A percentile compares a stretch with the other conserved stretches of the same genome.
Conservation (phyloP, 2,888 invertebrate species). For the Barypeithes pellucidus region DNA sequence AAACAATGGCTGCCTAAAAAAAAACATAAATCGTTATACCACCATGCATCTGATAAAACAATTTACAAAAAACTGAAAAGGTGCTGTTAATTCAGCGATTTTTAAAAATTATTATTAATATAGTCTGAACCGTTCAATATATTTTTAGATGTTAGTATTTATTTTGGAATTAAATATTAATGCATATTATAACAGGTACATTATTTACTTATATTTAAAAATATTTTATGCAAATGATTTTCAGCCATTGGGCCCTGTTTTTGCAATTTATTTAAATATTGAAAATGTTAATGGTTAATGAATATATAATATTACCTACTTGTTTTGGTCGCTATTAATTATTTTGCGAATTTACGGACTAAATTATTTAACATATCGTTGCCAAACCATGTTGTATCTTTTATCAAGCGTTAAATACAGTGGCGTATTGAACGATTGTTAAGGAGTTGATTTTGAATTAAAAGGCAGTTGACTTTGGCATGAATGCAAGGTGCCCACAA, state of each 20-base stretch:
- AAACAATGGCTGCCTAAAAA: too few species aligned
- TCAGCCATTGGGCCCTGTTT: slow-evolving; percentile 3
- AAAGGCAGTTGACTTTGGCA: too few species aligned
- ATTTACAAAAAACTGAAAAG: too few species aligned
- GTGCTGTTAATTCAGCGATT: too few species aligned
- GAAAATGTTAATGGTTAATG: slow-evolving; percentile 42
- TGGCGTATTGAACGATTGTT: not conserved
- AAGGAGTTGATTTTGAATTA: not conserved
- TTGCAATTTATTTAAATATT: slow-evolving; percentile 28
- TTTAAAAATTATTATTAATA: too few species aligned
- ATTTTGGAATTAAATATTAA: too few species aligned
- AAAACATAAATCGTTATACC: too few species aligned
- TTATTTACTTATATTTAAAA: not conserved
- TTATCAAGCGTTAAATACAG: not conserved
- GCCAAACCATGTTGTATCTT: not conserved
- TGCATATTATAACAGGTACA: too few species aligned
- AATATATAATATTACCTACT: slow-evolving; percentile 36
- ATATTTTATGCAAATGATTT: slow-evolving; percentile 18
- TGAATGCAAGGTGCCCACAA: too few species aligned
- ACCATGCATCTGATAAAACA: too few species aligned
- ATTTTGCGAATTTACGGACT: slow-evolving; percentile 31
- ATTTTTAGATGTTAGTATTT: too few species aligned
- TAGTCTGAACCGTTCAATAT: too few species aligned
- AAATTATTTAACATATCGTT: slow-evolving; percentile 27
- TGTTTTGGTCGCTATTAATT: slow-evolving; percentile 38